phyloP scores from a whole-genome alignment of 2,888 invertebrate genomes.

The Drosophila limbata region DNA sequence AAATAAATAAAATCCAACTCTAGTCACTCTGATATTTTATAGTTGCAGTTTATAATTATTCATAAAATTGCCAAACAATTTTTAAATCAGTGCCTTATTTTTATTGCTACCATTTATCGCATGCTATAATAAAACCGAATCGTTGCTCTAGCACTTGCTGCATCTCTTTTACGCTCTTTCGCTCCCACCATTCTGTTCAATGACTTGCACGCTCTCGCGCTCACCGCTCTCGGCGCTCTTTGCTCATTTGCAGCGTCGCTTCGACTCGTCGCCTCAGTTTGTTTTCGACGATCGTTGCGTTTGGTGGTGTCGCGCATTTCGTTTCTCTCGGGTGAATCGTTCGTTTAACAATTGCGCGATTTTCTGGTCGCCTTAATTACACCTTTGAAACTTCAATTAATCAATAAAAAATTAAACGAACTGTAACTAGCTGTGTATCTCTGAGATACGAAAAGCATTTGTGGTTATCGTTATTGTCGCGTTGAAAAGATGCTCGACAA shows the following conservation, averaged over 20 bases:
- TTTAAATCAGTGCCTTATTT: slow-evolving; percentile 1
- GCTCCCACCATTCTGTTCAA: background rate
- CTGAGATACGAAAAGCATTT: slow-evolving; percentile 9
- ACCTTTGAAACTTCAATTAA: slow-evolving; percentile 74
- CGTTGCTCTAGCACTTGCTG: slow-evolving; percentile 31
- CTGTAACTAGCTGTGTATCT: slow-evolving; percentile 7
- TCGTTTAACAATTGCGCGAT: slow-evolving; percentile 57
- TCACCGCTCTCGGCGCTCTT: slow-evolving; percentile 1
- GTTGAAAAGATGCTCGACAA: slow-evolving; percentile 26
- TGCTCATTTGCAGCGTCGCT: slow-evolving; percentile 19
- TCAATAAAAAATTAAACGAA: slow-evolving; percentile 57
- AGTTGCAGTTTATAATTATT: background rate
- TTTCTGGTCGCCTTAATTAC: slow-evolving; percentile 60
- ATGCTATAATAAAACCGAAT: slow-evolving; percentile 47
- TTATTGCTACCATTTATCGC: slow-evolving; percentile 48
- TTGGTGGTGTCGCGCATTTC: slow-evolving; percentile 61
- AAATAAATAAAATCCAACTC: background rate
- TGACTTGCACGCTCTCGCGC: slow-evolving; percentile 24
- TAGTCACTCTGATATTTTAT: background rate
- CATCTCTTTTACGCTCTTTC: slow-evolving; percentile 12
- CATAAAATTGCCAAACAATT: background rate
- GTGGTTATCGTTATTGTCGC: slow-evolving; percentile 1
- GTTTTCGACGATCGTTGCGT: slow-evolving; percentile 77
- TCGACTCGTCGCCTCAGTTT: slow-evolving; percentile 67
- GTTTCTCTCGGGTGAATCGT: slow-evolving; percentile 11